Percentiles rank a stretch among this genome's conserved stretches.
Evolutionary conservation across 1,140 invertebrate genomes (phyloP).

Genomic region (Monochamus saltuarius): DNA sequence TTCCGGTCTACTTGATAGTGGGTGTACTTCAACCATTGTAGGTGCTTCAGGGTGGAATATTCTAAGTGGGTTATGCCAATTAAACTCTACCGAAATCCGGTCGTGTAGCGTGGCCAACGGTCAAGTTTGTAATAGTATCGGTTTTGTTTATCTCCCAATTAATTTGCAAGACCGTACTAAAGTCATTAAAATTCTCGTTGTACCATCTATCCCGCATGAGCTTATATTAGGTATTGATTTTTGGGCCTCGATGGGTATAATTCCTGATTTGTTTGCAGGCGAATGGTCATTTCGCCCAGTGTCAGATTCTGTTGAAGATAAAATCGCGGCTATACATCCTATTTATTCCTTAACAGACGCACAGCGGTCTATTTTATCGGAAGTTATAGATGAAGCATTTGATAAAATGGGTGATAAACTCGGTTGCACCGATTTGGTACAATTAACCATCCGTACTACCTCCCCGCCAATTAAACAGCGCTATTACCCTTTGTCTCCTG

Average conservation of each 20-base stretch:
- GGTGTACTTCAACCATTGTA: background rate
- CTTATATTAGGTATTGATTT: slow-evolving; percentile 13
- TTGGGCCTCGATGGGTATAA: background rate
- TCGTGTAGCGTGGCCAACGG: background rate
- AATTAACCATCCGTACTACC: background rate
- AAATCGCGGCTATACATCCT: background rate
- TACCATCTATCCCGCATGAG: background rate
- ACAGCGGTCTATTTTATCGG: background rate
- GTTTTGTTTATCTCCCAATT: background rate
- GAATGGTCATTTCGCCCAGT: background rate
- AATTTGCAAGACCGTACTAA: background rate
- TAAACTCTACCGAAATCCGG: background rate
- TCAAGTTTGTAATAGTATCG: background rate
- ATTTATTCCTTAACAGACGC: background rate
- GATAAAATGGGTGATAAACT: background rate
- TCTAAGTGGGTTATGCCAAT: background rate
- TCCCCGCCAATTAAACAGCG: slow-evolving; percentile 11
- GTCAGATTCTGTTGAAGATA: background rate
- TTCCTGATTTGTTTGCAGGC: background rate
- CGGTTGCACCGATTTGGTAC: slow-evolving; percentile 6
- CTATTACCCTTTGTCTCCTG: slow-evolving; percentile 11
- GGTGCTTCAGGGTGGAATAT: background rate
- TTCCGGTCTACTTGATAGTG: background rate
- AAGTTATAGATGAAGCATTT: background rate
- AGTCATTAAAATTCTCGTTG: background rate